These are phyloP conservation scores for Pollenia griseotomentosa DNA, from an alignment of 2,888 invertebrate genomes.

Conservation along the genomic window DNA sequence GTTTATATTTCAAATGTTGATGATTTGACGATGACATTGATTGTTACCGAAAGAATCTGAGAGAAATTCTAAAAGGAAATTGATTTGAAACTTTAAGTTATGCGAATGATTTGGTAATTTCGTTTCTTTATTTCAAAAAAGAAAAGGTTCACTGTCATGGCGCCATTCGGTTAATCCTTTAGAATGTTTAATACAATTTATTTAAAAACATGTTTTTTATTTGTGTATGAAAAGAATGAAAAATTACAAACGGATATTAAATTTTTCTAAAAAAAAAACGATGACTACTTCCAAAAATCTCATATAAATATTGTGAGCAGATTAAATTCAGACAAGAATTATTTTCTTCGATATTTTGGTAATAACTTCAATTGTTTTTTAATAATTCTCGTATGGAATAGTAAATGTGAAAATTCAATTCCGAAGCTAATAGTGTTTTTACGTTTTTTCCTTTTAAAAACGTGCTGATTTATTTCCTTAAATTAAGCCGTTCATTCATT, in stretches of 20 bases:
- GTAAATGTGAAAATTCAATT: too few relatives aligned
- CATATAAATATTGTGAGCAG: too few relatives aligned
- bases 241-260: constrained; percentile 66
- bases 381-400: too few relatives aligned
- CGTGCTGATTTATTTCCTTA: too few relatives aligned
- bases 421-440: too few relatives aligned
- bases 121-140: constrained; percentile 14
- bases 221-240: constrained; percentile 39
- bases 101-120: constrained; percentile 55
- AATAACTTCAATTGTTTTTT: too few relatives aligned
- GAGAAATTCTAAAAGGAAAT: constrained; percentile 59
- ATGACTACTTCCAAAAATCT: too few relatives aligned
- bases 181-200: constrained; percentile 32
- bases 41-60: constrained; percentile 52
- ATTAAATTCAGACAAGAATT: too few relatives aligned
- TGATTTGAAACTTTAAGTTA: constrained; percentile 66
- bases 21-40: constrained; percentile 74
- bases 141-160: constrained; percentile 68
- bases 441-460: too few relatives aligned
- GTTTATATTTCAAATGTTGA: constrained; percentile 70
- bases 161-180: constrained; percentile 69
- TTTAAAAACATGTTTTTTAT: constrained; percentile 23
- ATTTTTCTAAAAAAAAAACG: constrained; percentile 4
- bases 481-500: too few relatives aligned
- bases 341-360: too few relatives aligned